Conservation (phyloP, 2,113 vertebrate genomes). For the Ctenodactylus gundi region DNA sequence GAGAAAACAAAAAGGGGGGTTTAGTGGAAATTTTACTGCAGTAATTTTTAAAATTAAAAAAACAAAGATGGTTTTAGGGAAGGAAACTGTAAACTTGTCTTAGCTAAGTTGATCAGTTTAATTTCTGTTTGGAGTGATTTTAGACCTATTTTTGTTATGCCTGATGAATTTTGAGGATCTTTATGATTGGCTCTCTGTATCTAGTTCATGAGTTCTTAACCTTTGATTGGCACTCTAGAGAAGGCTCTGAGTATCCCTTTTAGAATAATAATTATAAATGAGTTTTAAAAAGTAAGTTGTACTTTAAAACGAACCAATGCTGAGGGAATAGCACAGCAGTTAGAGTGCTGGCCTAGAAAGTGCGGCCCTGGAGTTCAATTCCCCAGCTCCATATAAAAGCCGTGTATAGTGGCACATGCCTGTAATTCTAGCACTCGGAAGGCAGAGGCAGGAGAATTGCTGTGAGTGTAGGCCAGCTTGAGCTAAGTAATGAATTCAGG, state of each 20-base stretch:
- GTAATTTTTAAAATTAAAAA: too few relatives aligned
- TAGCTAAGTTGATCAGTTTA: background rate
- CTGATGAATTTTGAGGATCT: background rate
- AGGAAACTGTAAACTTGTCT: background rate
- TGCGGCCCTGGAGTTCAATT: too few relatives aligned
- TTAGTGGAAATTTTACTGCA: too few relatives aligned
- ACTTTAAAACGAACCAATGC: background rate
- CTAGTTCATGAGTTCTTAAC: background rate
- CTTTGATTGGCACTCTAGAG: background rate
- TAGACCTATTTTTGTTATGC: background rate
- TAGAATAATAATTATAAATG: slow-evolving; percentile 16
- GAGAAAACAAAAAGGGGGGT: background rate
- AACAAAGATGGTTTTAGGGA: background rate
- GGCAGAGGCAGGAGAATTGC: too few relatives aligned
- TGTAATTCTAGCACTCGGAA: too few relatives aligned
- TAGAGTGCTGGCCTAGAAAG: too few relatives aligned
- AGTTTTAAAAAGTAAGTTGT: background rate
- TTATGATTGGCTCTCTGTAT: background rate
- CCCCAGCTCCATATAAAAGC: too few relatives aligned
- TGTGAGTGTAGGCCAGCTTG: too few relatives aligned
- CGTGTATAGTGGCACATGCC: too few relatives aligned
- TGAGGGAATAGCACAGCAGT: too few relatives aligned
- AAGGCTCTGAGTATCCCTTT: slow-evolving; percentile 5
- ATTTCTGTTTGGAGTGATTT: slow-evolving; percentile 10
- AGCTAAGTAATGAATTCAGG: too few relatives aligned